Conservation (phyloP, 1,140 invertebrate species). For the Pteromalus puparum region DNA sequence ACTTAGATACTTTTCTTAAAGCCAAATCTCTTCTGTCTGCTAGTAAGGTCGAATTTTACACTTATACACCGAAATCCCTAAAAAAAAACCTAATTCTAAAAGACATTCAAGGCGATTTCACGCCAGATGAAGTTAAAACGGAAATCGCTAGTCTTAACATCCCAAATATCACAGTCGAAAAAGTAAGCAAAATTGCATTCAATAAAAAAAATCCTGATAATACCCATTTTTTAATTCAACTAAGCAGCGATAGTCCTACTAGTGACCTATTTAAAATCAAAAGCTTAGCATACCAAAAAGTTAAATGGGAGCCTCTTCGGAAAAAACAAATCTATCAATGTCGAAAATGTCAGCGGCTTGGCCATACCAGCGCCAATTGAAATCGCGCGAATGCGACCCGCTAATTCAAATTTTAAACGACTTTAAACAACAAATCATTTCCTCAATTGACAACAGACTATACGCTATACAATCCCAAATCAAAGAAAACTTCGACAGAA, state of each 20-base stretch:
- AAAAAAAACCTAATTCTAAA: slow-evolving; percentile 18
- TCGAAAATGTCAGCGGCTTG: background rate
- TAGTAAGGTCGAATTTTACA: background rate
- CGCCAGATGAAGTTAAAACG: background rate
- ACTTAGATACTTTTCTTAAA: no score
- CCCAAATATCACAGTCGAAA: background rate
- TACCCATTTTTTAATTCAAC: background rate
- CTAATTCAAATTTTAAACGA: background rate
- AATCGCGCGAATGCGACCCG: no score
- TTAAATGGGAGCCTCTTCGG: background rate
- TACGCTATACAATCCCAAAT: background rate
- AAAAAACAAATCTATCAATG: background rate
- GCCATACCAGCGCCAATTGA: background rate
- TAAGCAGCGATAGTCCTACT: background rate
- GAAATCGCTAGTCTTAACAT: background rate
- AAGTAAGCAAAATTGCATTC: background rate
- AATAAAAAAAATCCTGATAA: background rate
- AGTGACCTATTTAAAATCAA: background rate
- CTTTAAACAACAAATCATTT: background rate
- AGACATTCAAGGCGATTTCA: background rate
- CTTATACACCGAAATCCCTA: background rate
- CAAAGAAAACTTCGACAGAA: background rate
- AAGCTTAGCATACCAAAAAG: background rate
- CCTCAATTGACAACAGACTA: background rate
- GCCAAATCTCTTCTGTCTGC: no score